Base-by-base conservation (phyloP, 2,888 invertebrate genomes). In the Athripsodes cinereus region DNA sequence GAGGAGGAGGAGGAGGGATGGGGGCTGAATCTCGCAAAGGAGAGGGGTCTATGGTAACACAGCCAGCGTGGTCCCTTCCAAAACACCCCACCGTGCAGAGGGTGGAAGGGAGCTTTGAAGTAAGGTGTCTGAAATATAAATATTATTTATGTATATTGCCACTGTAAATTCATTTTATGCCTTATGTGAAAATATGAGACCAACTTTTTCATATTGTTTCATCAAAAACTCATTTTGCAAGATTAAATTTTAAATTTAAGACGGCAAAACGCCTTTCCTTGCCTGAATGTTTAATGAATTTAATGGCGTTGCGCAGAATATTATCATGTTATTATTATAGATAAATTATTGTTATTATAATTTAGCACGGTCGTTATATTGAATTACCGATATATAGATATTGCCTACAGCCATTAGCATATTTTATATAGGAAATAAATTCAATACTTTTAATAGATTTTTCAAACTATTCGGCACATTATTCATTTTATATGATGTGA, bases 31-130 rank as follows among this genome's bases (percentile, higher is more conserved):
- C 40, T 13, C 40, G 13, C 34, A 3, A 26, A 6, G 3, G 26
- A 10, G 26, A 26, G 26, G 26, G 26, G 10, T 26, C 10, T 26
- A n/a, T n/a, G n/a, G n/a, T n/a, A n/a, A n/a, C n/a, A 3, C 26
- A 26, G 10, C 3, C 18, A 34, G 40, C 18, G 52, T 68, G 66
- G 65, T 67, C 67, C 64, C 65, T 63, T 13, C 26, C 10, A 2
- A 40, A 40, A 40, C 62, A 62, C 63, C 40, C 40, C 40, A 67
- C 58, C 62, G 65, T 64, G 61, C 54, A 67, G 66, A 66, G 65
- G 66, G 62, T 81, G 80, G 81, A 75, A 79, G 74, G 75, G 80
- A 78, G 79, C 61, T 64, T 55, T 47, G 47, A 47, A 47, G 6
- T 55, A 55, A 55, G 59, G 53, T 51, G 57, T 46, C 22, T 48